Evolutionary conservation across 2,888 invertebrate genomes (phyloP).

Genomic region (Julus scanicus): DNA sequence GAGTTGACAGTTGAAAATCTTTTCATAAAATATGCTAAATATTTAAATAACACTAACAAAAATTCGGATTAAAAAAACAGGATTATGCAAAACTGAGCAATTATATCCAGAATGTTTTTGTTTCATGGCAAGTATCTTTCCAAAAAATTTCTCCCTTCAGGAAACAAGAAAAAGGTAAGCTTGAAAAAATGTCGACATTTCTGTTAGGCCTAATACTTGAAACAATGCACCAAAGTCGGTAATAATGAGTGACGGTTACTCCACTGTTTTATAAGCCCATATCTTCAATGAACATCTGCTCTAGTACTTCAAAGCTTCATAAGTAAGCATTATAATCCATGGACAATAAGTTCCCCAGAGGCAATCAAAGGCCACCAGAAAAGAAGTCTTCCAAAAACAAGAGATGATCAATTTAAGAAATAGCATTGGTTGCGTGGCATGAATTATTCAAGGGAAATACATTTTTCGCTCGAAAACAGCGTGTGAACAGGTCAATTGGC

Average conservation of each 20-base stretch:
- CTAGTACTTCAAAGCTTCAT: slow-evolving; percentile 27
- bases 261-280: slow-evolving; percentile 33
- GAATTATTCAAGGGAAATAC: slow-evolving; percentile 5
- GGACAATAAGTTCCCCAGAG: slow-evolving; percentile 33
- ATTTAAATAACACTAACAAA: too few species aligned
- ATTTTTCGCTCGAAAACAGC: slow-evolving; percentile 5
- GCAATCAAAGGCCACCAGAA: slow-evolving; percentile 25
- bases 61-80: too few species aligned
- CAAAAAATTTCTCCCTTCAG: neutral
- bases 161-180: neutral
- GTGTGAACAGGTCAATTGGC: slow-evolving; percentile 33
- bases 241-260: slow-evolving; percentile 25
- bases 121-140: neutral
- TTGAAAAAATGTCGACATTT: slow-evolving; percentile 3
- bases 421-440: neutral
- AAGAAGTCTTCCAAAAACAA: neutral
- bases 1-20: too few species aligned
- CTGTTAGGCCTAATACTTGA: slow-evolving; percentile 3
- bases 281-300: slow-evolving; percentile 33
- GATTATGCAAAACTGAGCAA: slow-evolving; percentile 5
- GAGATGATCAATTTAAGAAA: neutral
- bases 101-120: neutral
- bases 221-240: slow-evolving; percentile 26
- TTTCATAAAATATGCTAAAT: too few species aligned
- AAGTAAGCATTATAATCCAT: slow-evolving; percentile 13